Base-by-base conservation (phyloP, 2,888 invertebrate species). In the Lycaena phlaeas region DNA sequence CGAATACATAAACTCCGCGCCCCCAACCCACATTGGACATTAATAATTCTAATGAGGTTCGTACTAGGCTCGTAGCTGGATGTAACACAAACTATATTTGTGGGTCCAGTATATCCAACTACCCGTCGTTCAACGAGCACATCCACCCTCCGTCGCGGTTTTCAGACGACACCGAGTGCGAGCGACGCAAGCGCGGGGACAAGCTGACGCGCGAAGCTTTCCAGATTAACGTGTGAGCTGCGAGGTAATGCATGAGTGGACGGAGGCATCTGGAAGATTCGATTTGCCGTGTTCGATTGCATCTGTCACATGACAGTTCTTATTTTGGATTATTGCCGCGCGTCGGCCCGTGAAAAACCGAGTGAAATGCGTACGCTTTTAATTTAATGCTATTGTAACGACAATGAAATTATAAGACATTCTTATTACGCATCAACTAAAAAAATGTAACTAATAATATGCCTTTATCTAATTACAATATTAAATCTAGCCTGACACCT, bases 91-190 rank as follows among this genome's bases (percentile, higher is more conserved):
- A 14, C 30, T 31, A 15, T 51, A 52, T 52, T 53, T 53, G 51
- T 51, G 52, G 53, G 52, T 82, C 52, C 84, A 91, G 91, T 85
- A 91, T 91, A 87, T 91, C 91, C 56, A 91, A 91, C 76, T 90
- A 90, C 77, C 90, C 89, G 59, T 92, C 90, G 74, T 92, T 91
- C 87, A 92, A 90, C 86, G 92, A 92, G 64, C 90, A 92, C 75
- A 92, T 93, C 65, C 92, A 94, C 85, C 94, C 94, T 61, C 94
- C 94, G 62, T 90, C 92, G 62, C 90, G 94, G 51, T 95, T 95
- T 87, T 93, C 94, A 57, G 94, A 95, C 86, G 88, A 88, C 68
- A 87, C 87, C 41, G 88, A 88, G 61, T 86, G 87, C 74, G 87
- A 69, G 36, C 87, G 84, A 2, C 63, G 81, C 52, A 79, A 79